Conservation (phyloP, 2,888 invertebrate species). For the Cyaniris semiargus region DNA sequence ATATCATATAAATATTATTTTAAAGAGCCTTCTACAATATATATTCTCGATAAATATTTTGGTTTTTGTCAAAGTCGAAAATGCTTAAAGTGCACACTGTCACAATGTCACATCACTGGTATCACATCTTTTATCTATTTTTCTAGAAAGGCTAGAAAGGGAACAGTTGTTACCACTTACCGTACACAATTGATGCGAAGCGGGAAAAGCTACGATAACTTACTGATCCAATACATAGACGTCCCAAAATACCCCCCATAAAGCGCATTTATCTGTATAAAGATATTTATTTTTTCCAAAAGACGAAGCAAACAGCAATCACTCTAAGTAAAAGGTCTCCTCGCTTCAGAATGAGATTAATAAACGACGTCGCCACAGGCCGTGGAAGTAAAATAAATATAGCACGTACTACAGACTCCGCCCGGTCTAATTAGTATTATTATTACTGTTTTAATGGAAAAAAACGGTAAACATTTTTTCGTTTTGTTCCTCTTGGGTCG, state of each 20-base stretch:
- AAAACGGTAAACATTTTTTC: neutral
- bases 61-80: too few species aligned
- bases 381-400: conserved; percentile 25
- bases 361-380: conserved; percentile 28
- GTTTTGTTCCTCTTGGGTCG: neutral
- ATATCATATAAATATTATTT: neutral
- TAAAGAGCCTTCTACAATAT: too few species aligned
- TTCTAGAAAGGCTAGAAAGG: neutral
- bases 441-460: conserved; percentile 1
- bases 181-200: neutral
- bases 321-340: conserved; percentile 30
- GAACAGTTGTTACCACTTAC: neutral
- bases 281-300: conserved; percentile 23
- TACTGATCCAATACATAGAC: conserved; percentile 2
- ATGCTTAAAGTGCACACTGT: too few species aligned
- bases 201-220: neutral
- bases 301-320: conserved; percentile 30
- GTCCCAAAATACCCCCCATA: neutral
- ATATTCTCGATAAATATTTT: too few species aligned
- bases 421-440: conserved; percentile 20
- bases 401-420: conserved; percentile 20
- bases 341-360: conserved; percentile 26
- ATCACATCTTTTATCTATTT: neutral
- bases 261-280: neutral
- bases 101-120: too few species aligned